Conservation (phyloP, 2,113 vertebrate species). For the Boleophthalmus pectinirostris region DNA sequence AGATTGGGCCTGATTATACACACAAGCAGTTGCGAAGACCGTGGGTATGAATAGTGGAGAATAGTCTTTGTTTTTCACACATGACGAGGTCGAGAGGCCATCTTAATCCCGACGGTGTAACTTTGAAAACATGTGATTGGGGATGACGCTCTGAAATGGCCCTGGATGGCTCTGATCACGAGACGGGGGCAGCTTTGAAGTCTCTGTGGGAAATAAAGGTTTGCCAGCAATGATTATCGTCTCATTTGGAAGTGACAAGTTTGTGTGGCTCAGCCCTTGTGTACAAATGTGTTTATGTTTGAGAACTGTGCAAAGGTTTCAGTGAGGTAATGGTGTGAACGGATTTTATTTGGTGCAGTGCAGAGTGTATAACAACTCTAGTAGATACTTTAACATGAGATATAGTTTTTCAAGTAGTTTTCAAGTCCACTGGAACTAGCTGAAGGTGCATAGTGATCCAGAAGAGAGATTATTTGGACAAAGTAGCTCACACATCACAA, state of each 20-base stretch:
- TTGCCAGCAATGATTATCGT: conserved; percentile 20
- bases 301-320: not conserved
- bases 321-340: not conserved
- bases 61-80: not conserved
- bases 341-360: not conserved
- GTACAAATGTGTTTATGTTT: not conserved
- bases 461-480: no score
- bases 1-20: not conserved
- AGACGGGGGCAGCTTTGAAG: conserved; percentile 49
- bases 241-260: not conserved
- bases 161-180: conserved; percentile 45
- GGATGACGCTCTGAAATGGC: conserved; percentile 17
- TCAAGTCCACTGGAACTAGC: no score
- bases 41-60: not conserved
- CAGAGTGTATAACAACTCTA: not conserved
- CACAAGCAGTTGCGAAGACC: not conserved
- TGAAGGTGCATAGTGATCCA: no score
- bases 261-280: not conserved
- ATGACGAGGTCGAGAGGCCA: conserved; percentile 4
- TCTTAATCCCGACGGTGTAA: conserved; percentile 33
- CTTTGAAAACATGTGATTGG: conserved; percentile 46
- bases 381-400: no score
- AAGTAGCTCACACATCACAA: no score
- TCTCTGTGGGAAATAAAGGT: conserved; percentile 17
- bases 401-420: no score